phyloP scores from a whole-genome alignment of 2,113 vertebrate genomes.

The Lathamus discolor region DNA sequence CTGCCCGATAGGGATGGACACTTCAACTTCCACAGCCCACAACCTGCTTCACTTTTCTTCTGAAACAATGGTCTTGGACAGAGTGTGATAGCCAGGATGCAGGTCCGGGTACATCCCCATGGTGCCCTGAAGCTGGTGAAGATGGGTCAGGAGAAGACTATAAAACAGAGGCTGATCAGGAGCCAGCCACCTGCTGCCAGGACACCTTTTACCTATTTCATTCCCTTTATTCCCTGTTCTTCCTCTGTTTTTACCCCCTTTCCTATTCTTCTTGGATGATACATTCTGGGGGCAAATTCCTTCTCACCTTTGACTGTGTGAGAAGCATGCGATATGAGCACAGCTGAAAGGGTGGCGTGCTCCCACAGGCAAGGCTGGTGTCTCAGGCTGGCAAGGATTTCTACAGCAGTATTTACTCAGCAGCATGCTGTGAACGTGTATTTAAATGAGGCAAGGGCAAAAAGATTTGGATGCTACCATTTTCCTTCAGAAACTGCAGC shows the following conservation, averaged over 20 bases:
- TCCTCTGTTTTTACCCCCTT: neutral
- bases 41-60: rapidly evolving
- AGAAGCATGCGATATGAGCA: rapidly evolving
- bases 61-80: rapidly evolving
- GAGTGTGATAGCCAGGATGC: no score
- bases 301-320: rapidly evolving
- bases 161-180: neutral
- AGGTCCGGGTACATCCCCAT: rapidly evolving
- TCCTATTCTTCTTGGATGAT: neutral
- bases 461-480: neutral
- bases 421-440: neutral
- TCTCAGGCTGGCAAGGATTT: neutral
- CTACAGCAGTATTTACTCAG: neutral
- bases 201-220: neutral
- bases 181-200: neutral
- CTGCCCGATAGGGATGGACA: rapidly evolving
- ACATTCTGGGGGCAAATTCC: neutral
- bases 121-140: neutral
- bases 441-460: neutral
- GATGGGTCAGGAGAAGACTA: neutral
- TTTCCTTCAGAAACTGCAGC: neutral
- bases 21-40: rapidly evolving
- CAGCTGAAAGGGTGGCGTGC: rapidly evolving
- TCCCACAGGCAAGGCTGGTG: rapidly evolving
- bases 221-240: neutral